Evolutionary conservation across 2,888 invertebrate species (phyloP), one percentile per base, ranked within the genome.

Genomic region (Pterobdella sp.): DNA sequence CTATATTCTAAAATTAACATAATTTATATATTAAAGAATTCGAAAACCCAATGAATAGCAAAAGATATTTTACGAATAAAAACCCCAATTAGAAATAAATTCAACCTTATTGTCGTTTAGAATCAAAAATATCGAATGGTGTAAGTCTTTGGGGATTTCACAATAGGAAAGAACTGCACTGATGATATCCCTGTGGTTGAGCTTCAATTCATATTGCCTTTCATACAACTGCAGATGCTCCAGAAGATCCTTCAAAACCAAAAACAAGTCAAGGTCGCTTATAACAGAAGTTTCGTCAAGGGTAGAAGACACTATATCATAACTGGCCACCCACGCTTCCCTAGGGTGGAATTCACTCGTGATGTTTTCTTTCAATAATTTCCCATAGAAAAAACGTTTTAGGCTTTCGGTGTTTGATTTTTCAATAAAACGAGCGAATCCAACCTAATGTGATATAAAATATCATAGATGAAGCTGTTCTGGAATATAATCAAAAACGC

Each of bases 251-350:
- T 92, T 90, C 4, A 66, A 89, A 0, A 90, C 89, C 0, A 93
- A 88, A 0, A 60, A 49, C 14, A 95, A 84, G 0, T 94, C 83
- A 81, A 96, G 95, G 0, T 93, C 92, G 81, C 95, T 94, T 0
- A 90, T 87, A 84, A 93, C 87, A 37, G 91, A 85, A 78, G 89
- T 81, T 76, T 56, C 34, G 64, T 78, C 77, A 22, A 79, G 77
- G 34, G 86, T 88, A 1, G 92, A 89, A 2, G 91, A 90, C 37
- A 95, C 90, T 75, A 96, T 91, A 83, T 96, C 96, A 83, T 94
- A 94, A 0, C 92, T 92, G 83, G 93, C 93, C 83, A 94, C 94
- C 73, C 90, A 89, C 29, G 91, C 87, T 84, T 95, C 94, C 76
- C 90, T 87, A 0, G 96, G 96, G 84, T 94, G 93, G 79, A 91